phyloP scores from a whole-genome alignment of 2,888 invertebrate species.

The Sisyra nigra region DNA sequence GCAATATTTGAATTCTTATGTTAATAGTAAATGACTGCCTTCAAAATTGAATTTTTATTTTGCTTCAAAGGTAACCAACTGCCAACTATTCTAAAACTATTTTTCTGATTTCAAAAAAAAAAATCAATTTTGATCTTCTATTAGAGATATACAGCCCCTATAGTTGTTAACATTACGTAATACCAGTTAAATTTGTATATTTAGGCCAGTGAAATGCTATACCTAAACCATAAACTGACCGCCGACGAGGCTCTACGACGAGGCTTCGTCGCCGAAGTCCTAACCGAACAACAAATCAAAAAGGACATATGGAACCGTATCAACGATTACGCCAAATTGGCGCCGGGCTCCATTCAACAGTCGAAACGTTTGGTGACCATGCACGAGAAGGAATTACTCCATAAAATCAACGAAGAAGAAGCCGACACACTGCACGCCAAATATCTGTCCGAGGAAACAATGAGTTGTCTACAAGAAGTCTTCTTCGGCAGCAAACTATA shows the following conservation, averaged over 20 bases:
- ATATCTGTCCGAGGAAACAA: conserved; percentile 8
- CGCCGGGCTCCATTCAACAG: background rate
- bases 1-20: too few relatives aligned
- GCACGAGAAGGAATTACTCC: conserved; percentile 7
- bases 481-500: conserved; percentile 9
- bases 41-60: too few relatives aligned
- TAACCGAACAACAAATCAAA: conserved; percentile 44
- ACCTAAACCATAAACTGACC: conserved; percentile 59
- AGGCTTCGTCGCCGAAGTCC: conserved; percentile 66
- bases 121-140: too few relatives aligned
- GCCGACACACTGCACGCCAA: conserved; percentile 3
- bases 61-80: too few relatives aligned
- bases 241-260: conserved; percentile 62
- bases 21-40: too few relatives aligned
- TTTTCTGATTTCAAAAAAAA: too few relatives aligned
- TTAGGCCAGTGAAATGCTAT: conserved; percentile 41
- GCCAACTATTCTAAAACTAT: too few relatives aligned
- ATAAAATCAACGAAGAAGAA: conserved; percentile 8
- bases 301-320: conserved; percentile 13
- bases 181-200: conserved; percentile 13
- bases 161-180: too few relatives aligned
- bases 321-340: background rate
- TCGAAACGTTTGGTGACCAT: conserved; percentile 7
- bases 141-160: too few relatives aligned
- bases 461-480: conserved; percentile 3